A percentile compares a stretch with the other conserved stretches of the same genome.
Conservation (phyloP, 2,113 vertebrate genomes). For the Callipepla californica region DNA sequence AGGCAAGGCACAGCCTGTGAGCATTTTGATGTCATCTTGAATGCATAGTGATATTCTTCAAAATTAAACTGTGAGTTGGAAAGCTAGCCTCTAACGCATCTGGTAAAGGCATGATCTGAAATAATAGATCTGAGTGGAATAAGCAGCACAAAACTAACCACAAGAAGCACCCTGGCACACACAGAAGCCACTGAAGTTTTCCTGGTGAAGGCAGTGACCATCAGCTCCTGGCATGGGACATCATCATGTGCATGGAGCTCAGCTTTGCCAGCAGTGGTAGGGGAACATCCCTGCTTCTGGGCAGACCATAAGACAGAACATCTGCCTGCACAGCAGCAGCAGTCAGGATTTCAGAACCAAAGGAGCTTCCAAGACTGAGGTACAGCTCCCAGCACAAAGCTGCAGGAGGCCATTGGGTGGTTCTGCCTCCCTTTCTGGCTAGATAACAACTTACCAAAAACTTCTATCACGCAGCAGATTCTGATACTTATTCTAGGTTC, state of each 20-base stretch:
- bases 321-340: not conserved
- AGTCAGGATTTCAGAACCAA: not conserved
- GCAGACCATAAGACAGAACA: not conserved
- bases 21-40: not conserved
- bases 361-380: not conserved
- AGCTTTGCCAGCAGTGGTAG: not conserved
- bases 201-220: not conserved
- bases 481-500: not conserved
- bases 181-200: not conserved
- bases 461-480: not conserved
- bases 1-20: not conserved
- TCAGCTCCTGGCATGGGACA: not conserved
- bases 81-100: not conserved
- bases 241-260: not conserved
- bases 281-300: rapidly evolving
- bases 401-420: not conserved
- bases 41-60: not conserved
- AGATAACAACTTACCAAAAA: not conserved
- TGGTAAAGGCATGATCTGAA: not conserved
- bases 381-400: not conserved
- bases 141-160: not conserved
- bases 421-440: not conserved
- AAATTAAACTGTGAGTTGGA: not conserved
- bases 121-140: not conserved
- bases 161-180: not conserved